Evolutionary conservation across 1,140 invertebrate species (phyloP).

Genomic region (Euura saliciscinereae): DNA sequence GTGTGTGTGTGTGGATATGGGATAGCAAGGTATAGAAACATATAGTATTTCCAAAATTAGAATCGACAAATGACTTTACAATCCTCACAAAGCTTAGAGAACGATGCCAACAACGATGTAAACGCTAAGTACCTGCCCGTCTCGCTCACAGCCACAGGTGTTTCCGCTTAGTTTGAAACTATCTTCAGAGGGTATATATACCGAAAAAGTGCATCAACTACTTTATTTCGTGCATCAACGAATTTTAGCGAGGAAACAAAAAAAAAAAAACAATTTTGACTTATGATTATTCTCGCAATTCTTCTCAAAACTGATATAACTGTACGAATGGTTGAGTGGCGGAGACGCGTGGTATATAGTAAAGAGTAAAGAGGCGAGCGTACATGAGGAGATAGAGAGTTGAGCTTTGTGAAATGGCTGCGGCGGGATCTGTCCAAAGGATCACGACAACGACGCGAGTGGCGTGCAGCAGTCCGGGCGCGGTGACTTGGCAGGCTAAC

Average conservation of each 20-base stretch:
- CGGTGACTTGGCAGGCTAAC: constrained; percentile 45
- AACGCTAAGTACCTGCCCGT: not conserved
- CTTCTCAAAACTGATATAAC: too few species aligned
- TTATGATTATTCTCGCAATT: too few species aligned
- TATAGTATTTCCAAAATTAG: too few species aligned
- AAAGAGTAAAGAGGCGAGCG: constrained; percentile 22
- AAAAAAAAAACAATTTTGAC: too few species aligned
- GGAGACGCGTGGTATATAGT: constrained; percentile 33
- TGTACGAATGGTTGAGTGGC: not conserved
- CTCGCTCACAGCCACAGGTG: not conserved
- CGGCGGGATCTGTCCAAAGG: constrained; percentile 14
- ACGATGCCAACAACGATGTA: constrained; percentile 6
- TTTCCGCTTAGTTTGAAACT: not conserved
- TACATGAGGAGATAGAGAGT: constrained; percentile 13
- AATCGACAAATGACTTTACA: too few species aligned
- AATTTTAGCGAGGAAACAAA: too few species aligned
- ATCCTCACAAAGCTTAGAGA: not conserved
- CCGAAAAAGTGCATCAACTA: too few species aligned
- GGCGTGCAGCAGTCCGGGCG: constrained; percentile 30
- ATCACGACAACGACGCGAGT: constrained; percentile 7
- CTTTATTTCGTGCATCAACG: too few species aligned
- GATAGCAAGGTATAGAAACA: not conserved
- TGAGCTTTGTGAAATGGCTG: constrained; percentile 10
- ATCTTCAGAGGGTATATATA: too few species aligned
- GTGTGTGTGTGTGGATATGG: not conserved